Evolutionary conservation across 2,797 vertebrate species (phyloP).

Genomic region (Danio aesculapii): DNA sequence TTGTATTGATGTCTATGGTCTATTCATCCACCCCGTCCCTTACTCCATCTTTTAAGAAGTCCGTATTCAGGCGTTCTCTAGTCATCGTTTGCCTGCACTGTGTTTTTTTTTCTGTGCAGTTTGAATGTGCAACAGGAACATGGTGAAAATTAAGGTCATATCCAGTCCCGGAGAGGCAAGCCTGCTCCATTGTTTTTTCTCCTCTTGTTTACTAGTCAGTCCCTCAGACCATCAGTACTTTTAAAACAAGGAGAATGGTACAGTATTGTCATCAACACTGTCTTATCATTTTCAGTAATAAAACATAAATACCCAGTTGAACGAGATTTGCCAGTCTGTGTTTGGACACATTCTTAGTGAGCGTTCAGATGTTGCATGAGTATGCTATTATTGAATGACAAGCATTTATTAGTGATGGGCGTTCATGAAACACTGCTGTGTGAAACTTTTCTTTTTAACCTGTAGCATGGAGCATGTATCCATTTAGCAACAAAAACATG

Average conservation of each 20-base stretch:
- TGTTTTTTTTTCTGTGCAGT: constrained; percentile 62
- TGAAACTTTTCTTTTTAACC: too few relatives aligned
- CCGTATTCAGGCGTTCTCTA: constrained; percentile 62
- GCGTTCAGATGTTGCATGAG: not conserved
- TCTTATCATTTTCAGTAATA: constrained; percentile 91
- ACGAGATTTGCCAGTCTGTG: constrained; percentile 85
- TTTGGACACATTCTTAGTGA: constrained; percentile 69
- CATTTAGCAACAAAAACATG: too few relatives aligned
- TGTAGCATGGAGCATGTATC: too few relatives aligned
- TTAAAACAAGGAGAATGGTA: constrained; percentile 68
- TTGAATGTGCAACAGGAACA: constrained; percentile 40
- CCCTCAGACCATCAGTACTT: constrained; percentile 55
- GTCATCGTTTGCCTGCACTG: constrained; percentile 54
- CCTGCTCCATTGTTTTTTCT: constrained; percentile 62
- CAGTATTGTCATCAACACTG: constrained; percentile 90
- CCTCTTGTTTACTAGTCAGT: constrained; percentile 54
- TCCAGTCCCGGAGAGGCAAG: constrained; percentile 40
- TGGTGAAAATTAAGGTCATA: constrained; percentile 40
- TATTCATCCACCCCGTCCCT: constrained; percentile 86
- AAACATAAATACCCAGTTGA: constrained; percentile 92
- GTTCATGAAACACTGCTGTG: not conserved
- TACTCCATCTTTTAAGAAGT: constrained; percentile 77
- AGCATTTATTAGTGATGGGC: not conserved
- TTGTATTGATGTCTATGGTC: constrained; percentile 81
- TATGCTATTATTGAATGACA: not conserved